Conservation (phyloP, 2,888 invertebrate species). For the Mesoligia furuncula region DNA sequence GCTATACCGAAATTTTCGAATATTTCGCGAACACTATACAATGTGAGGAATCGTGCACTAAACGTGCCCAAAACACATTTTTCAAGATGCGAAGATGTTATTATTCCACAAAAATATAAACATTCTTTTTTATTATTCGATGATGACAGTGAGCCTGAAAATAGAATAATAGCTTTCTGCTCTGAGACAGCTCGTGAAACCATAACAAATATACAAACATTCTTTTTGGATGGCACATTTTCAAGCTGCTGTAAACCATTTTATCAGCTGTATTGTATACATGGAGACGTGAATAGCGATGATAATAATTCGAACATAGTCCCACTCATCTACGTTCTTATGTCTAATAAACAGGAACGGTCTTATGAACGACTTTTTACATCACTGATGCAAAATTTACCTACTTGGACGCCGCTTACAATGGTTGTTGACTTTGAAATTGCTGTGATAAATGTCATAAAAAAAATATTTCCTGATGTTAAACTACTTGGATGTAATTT, state of each 20-base stretch:
- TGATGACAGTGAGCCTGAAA: too few relatives aligned
- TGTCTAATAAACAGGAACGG: conserved; percentile 29
- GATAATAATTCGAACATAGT: conserved; percentile 25
- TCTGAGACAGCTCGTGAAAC: too few relatives aligned
- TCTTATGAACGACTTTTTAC: conserved; percentile 37
- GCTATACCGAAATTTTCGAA: too few relatives aligned
- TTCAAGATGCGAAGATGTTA: too few relatives aligned
- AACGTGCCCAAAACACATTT: too few relatives aligned
- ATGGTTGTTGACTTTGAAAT: conserved; percentile 37
- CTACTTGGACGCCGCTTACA: conserved; percentile 27
- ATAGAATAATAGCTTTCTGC: too few relatives aligned
- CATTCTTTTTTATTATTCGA: too few relatives aligned
- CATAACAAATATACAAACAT: too few relatives aligned
- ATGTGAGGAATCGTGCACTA: too few relatives aligned
- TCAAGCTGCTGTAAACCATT: conserved; percentile 17
- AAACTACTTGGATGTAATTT: conserved; percentile 11
- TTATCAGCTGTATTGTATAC: conserved; percentile 3
- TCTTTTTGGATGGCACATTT: conserved; percentile 29
- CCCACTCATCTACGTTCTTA: conserved; percentile 33
- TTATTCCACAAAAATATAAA: too few relatives aligned
- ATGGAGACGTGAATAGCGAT: conserved; percentile 28
- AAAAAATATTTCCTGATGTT: conserved; percentile 11
- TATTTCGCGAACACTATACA: too few relatives aligned
- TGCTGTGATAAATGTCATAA: conserved; percentile 32
- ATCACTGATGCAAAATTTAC: conserved; percentile 35